Evolutionary conservation across 2,797 vertebrate species (phyloP).

Genomic region (Xiphorhynchus erythropygius): DNA sequence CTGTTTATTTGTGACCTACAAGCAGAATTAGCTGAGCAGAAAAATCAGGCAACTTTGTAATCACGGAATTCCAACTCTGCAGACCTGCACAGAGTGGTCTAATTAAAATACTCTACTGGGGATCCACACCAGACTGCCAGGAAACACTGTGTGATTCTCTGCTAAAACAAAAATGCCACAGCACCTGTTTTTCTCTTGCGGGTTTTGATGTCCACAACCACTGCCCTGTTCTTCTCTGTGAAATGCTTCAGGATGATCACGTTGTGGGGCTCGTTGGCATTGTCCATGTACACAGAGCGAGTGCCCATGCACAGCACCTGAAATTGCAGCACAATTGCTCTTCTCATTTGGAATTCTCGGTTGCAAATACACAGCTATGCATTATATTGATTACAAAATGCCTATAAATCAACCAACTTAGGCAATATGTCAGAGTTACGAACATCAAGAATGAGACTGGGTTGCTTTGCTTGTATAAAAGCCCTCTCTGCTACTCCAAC

Average conservation of each 20-base stretch:
- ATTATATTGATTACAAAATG: not conserved
- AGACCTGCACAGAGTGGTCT: not conserved
- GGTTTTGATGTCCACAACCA: constrained; percentile 93
- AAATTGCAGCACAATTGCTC: not conserved
- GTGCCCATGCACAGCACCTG: constrained; percentile 97
- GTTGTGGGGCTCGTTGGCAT: constrained; percentile 92
- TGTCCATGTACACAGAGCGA: constrained; percentile 93
- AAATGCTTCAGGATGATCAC: constrained; percentile 97
- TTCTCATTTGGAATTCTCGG: not conserved
- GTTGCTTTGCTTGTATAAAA: not conserved
- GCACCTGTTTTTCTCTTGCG: constrained; percentile 95
- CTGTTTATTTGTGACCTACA: not conserved
- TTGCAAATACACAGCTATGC: not conserved
- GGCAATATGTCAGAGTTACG: not conserved
- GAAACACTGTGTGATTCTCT: not conserved
- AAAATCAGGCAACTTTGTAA: not conserved
- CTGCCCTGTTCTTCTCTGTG: constrained; percentile 94
- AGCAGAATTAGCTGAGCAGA: not conserved
- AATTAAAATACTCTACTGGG: not conserved
- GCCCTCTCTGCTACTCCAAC: not conserved
- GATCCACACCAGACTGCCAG: not conserved
- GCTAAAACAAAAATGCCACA: not conserved
- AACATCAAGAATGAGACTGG: not conserved
- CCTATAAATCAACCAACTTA: not conserved
- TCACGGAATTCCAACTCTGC: not conserved